Conservation (phyloP, 2,888 invertebrate species). For the Drosophila imparisetae region DNA sequence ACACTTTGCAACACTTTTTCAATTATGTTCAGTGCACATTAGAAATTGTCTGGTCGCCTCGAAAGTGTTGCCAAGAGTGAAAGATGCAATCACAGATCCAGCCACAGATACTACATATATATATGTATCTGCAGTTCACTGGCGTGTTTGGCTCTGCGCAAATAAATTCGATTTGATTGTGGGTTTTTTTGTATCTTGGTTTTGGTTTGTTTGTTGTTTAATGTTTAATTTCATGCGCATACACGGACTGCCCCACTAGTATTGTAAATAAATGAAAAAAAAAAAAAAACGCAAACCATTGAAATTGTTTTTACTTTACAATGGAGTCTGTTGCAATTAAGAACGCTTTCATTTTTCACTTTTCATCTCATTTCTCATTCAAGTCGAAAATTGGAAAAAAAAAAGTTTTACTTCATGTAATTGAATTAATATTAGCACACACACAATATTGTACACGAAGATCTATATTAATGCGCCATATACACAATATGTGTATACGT, state of each 20-base stretch:
- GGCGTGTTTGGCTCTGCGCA: slow-evolving; percentile 65
- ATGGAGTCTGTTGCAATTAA: slow-evolving; percentile 71
- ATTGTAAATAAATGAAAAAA: slow-evolving; percentile 43
- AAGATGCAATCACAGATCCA: slow-evolving; percentile 62
- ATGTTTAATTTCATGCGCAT: slow-evolving; percentile 58
- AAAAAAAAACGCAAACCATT: slow-evolving; percentile 38
- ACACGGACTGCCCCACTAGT: slow-evolving; percentile 34
- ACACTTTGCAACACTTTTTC: slow-evolving; percentile 73
- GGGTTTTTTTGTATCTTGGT: slow-evolving; percentile 26
- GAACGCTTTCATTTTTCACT: slow-evolving; percentile 78
- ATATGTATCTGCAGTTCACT: slow-evolving; percentile 34
- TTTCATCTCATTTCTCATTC: slow-evolving; percentile 63
- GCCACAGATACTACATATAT: slow-evolving; percentile 40
- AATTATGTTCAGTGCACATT: slow-evolving; percentile 72
- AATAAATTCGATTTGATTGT: slow-evolving; percentile 68
- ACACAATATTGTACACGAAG: slow-evolving; percentile 43
- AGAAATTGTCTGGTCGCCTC: slow-evolving; percentile 59
- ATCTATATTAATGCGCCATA: slow-evolving; percentile 17
- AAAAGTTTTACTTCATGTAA: slow-evolving; percentile 76
- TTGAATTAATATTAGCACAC: slow-evolving; percentile 70
- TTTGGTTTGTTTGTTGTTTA: slow-evolving; percentile 34
- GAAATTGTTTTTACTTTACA: slow-evolving; percentile 46
- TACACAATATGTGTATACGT: not conserved
- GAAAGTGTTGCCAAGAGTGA: slow-evolving; percentile 67
- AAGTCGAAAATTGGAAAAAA: slow-evolving; percentile 45